These are phyloP conservation scores for Micropoecilia bifurca DNA, from an alignment of 2,797 vertebrate species.

Conservation along the genomic window DNA sequence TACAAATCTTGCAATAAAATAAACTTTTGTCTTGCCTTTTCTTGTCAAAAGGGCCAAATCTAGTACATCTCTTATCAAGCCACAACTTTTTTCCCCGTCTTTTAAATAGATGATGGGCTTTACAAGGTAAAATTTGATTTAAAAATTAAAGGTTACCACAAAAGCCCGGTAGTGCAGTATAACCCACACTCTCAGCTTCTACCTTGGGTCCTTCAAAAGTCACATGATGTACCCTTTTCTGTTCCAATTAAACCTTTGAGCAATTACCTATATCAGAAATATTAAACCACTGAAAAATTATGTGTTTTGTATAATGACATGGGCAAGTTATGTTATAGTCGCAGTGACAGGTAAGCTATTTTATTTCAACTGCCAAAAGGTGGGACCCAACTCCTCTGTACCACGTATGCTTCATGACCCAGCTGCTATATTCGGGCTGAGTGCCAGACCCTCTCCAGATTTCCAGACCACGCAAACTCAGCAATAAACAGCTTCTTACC, in stretches of 20 bases:
- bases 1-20: background rate
- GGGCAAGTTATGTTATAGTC: background rate
- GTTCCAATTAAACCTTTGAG: background rate
- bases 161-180: background rate
- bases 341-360: background rate
- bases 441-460: constrained; percentile 24
- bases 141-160: background rate
- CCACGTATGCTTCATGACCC: background rate
- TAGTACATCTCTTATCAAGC: background rate
- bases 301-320: background rate
- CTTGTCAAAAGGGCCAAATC: background rate
- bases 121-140: background rate
- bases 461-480: constrained; percentile 5
- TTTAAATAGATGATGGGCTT: background rate
- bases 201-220: background rate
- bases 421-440: constrained; percentile 13
- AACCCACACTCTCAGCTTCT: background rate
- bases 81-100: background rate
- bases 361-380: constrained; percentile 10
- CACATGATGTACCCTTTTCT: background rate
- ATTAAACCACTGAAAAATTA: background rate
- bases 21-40: background rate
- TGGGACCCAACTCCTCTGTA: constrained; percentile 3
- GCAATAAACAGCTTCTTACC: constrained; percentile 83
- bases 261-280: background rate